Evolutionary conservation across 2,113 vertebrate species (phyloP).

Genomic region (Pimephales promelas): DNA sequence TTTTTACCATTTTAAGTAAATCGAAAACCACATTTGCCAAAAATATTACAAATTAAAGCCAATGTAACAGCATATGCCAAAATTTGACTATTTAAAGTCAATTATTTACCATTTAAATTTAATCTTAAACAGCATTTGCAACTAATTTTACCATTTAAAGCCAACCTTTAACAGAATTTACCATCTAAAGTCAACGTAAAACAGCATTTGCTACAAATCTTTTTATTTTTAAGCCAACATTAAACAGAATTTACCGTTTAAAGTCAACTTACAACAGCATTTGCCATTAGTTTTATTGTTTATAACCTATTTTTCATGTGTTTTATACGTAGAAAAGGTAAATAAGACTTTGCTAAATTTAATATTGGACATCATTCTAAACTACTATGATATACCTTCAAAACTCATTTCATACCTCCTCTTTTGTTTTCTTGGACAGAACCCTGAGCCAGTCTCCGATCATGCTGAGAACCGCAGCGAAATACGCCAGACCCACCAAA

Average conservation of each 20-base stretch:
- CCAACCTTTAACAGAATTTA: neutral
- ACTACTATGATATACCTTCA: neutral
- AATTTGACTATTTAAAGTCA: neutral
- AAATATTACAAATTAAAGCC: neutral
- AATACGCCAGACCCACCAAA: slow-evolving; percentile 95
- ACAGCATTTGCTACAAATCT: no score
- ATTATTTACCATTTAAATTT: neutral
- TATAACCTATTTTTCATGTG: neutral
- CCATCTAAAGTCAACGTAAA: neutral
- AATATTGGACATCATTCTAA: neutral
- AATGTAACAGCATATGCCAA: neutral
- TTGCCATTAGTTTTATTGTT: neutral
- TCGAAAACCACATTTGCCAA: no score
- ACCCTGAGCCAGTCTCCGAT: slow-evolving; percentile 98
- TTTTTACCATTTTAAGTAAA: no score
- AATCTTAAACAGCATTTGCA: neutral
- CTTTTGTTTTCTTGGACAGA: slow-evolving; percentile 97
- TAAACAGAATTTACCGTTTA: neutral
- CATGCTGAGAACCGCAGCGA: slow-evolving; percentile 98
- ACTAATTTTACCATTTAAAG: neutral
- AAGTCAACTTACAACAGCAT: neutral
- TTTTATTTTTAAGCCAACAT: no score
- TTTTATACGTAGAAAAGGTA: neutral
- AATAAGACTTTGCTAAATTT: neutral
- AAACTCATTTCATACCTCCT: slow-evolving; percentile 83